Base-by-base conservation (phyloP, 2,113 vertebrate species). In the Antidorcas marsupialis region DNA sequence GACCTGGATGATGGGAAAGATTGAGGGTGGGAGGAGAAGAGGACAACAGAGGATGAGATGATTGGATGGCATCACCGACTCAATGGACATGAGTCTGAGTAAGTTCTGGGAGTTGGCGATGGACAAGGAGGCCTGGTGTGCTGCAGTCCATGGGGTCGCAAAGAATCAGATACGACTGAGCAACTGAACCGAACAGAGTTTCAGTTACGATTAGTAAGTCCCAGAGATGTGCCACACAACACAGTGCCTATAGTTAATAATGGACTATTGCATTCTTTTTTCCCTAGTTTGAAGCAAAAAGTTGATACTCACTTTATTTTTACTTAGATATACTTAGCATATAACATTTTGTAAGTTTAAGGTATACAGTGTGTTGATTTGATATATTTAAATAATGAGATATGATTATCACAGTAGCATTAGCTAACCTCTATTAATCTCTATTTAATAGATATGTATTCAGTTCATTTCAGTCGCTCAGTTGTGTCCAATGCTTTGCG, bases 1-100 rank as follows among this genome's bases (percentile, higher is more conserved):
- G 67, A 71, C 67, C n/a, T 10, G 0, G 67, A 23, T 71, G n/a
- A 0, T 39, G n/a, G n/a, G n/a, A 71, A 39, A 23, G 67, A 36
- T 23, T 71, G 67, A 71, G 2, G 67, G 67, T 0, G 0, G 64
- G 64, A 23, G 10, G 19, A 71, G n/a, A 39, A 71, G n/a, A 10
- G 64, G 67, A 39, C 4, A 0, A 71, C 67, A 36, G n/a, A 36
- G 67, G 67, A 71, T 71, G n/a, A 71, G 67, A 11, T 71, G n/a
- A 2, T 12, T 71, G 67, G 67, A 39, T 71, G n/a, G n/a, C 19
- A 71, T 71, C 67, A 39, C 19, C 0, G 0, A 71, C 19, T 71
- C 67, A 23, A 6, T 23, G 67, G n/a, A 71, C 67, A 23, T 12
- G 10, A 39, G 19, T 71, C 23, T 71, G 19, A 71, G 67, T 71